Percentiles rank a stretch among this genome's conserved stretches.
These are phyloP conservation scores for Idaea dimidiata DNA, from an alignment of 2,888 invertebrate species.

Conservation along the genomic window DNA sequence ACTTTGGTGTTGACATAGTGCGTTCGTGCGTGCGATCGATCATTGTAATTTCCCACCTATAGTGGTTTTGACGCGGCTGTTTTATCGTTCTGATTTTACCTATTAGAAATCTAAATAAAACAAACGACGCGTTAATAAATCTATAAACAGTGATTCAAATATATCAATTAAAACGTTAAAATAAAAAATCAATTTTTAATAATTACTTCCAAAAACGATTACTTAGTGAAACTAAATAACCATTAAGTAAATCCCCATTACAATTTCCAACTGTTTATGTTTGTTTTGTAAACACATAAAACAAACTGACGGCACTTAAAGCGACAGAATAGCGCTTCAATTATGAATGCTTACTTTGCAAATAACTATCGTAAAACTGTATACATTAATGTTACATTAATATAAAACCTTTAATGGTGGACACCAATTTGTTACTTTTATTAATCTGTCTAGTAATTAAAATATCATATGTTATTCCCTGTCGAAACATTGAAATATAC, in stretches of 20 bases:
- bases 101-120: not conserved
- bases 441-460: not conserved
- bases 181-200: no score
- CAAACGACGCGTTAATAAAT: no score
- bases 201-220: not conserved
- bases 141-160: no score
- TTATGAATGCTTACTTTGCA: not conserved
- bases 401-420: no score
- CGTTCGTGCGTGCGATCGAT: constrained; percentile 53
- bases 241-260: not conserved
- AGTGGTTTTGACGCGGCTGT: constrained; percentile 14
- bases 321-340: constrained; percentile 2
- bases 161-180: no score
- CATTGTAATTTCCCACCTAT: constrained; percentile 3
- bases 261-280: not conserved
- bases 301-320: constrained; percentile 4
- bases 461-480: not conserved
- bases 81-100: not conserved
- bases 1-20: constrained; percentile 37
- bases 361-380: not conserved
- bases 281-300: not conserved
- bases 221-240: not conserved
- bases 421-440: not conserved
- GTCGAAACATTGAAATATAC: not conserved
- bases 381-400: no score